A percentile compares a stretch with the other conserved stretches of the same genome.
These are phyloP conservation scores for Pyrocephalus nanus DNA, from an alignment of 2,797 vertebrate species.

Conservation along the genomic window DNA sequence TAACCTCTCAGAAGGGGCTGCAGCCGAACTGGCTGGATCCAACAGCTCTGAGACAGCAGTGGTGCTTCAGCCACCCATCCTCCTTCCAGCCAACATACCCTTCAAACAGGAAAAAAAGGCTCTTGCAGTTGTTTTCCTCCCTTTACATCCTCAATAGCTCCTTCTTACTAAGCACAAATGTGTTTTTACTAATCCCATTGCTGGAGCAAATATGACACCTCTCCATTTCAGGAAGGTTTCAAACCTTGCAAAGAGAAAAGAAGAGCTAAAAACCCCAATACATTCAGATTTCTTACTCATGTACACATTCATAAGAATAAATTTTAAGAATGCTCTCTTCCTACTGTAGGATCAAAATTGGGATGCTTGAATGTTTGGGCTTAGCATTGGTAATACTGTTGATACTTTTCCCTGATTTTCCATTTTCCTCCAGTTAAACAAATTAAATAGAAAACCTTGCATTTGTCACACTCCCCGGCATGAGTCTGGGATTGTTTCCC, in stretches of 20 bases:
- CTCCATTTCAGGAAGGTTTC: background rate
- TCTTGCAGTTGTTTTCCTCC: background rate
- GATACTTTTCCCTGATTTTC: background rate
- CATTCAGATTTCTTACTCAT: background rate
- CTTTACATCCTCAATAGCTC: background rate
- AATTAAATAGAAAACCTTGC: background rate
- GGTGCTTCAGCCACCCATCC: background rate
- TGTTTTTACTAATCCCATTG: background rate
- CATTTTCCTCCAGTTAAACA: background rate
- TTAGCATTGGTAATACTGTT: background rate
- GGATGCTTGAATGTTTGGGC: background rate
- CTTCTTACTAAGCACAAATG: background rate
- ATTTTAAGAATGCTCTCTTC: background rate
- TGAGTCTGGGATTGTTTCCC: background rate
- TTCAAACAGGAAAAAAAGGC: background rate
- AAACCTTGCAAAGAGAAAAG: background rate
- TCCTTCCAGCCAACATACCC: background rate
- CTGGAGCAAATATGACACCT: background rate
- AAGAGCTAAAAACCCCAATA: background rate
- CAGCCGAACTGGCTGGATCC: background rate
- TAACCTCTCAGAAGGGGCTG: background rate
- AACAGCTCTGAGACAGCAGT: background rate
- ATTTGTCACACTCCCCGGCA: background rate
- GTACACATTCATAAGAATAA: background rate
- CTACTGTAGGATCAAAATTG: background rate